Base-by-base conservation (phyloP, 2,113 vertebrate species). In the Cyprinodon variegatus region DNA sequence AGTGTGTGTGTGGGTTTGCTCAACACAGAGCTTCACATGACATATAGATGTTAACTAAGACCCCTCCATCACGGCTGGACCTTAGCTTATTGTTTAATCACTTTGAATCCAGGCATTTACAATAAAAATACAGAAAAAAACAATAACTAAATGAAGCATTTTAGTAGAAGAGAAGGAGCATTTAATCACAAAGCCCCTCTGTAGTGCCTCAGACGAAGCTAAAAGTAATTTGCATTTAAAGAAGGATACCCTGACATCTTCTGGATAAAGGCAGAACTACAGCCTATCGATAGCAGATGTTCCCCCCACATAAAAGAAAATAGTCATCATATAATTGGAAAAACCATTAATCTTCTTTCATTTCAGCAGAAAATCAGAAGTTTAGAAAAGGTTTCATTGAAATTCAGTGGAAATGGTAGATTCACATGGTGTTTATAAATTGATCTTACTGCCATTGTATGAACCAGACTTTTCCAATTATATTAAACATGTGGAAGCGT, bases 191-290 rank as follows among this genome's bases (percentile, higher is more conserved):
- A 57, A 57, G 50, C 50, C 14, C 17, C 14, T 62, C 15, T 38
- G 13, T 5, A 17, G 36, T 9, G 8, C 4, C 29, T 17, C 14
- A 36, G 13, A 22, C 20, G 50, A 7, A 45, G 53, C 40, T 53
- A 3, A 38, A 46, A 14, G 6, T 41, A 17, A 15, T 4, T 2
- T 14, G 61, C 6, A 46, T 50, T 72, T 74, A 83, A 15, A 76
- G 8, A 81, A 40, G 64, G 45, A 10, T 72, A 76, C 59, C 0
- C 61, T 89, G 91, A 86, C 91, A 92, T 79, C 87, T 83, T 65
- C 83, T 89, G 90, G 86, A 20, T 11, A 0, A 48, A 83, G 20
- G 7, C 11, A 38, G n/a, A 77, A 82, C 0, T 53, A 17, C 79
- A 69, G 3, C 12, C 68, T 4, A 5, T 22, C 50, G 6, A 29